Evolutionary conservation across 2,797 vertebrate species (phyloP).

Genomic region (Myotis pilosus): DNA sequence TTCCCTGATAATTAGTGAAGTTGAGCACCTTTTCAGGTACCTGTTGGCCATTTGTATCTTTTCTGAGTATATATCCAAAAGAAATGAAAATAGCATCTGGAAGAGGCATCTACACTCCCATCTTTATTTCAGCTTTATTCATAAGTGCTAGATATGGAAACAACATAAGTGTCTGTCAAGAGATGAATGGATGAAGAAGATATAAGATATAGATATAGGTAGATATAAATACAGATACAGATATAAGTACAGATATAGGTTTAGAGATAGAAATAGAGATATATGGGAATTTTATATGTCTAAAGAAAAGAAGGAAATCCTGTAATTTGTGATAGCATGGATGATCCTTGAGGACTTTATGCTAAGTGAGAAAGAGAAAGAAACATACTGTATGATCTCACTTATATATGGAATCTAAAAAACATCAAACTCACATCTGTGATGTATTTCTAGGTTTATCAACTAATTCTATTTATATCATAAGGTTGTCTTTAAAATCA

Average conservation of each 20-base stretch:
- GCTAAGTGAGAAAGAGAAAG: neutral
- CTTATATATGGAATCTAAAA: neutral
- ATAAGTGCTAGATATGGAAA: neutral
- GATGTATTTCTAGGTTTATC: neutral
- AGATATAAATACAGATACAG: neutral
- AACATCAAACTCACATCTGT: neutral
- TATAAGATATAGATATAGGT: neutral
- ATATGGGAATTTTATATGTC: neutral
- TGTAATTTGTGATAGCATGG: neutral
- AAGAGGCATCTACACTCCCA: neutral
- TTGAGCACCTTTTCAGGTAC: neutral
- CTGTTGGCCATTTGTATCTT: neutral
- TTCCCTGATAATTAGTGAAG: neutral
- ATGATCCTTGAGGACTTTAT: neutral
- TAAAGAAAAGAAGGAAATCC: neutral
- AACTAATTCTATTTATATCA: neutral
- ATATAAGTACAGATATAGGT: neutral
- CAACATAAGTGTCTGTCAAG: neutral
- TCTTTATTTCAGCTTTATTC: neutral
- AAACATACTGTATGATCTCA: neutral
- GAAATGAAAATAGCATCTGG: neutral
- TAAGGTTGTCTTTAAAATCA: neutral
- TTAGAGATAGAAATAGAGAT: neutral
- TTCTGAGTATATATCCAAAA: neutral
- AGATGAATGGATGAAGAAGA: neutral